These are phyloP conservation scores for Kuschelorhynchus macadamiae DNA, from an alignment of 2,888 invertebrate species.

Conservation along the genomic window DNA sequence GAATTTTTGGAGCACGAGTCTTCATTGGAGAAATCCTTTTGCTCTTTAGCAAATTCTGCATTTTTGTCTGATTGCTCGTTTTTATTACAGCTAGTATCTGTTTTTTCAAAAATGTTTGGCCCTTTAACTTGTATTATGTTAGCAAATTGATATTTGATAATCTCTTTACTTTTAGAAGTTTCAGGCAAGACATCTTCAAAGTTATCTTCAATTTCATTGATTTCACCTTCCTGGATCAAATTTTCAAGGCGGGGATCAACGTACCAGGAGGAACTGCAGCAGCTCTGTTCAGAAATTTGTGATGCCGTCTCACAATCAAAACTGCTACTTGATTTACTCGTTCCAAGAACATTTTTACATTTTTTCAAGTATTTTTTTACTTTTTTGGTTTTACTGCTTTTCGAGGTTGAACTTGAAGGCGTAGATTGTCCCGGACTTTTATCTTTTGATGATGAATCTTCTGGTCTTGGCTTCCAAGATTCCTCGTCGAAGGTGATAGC, in stretches of 20 bases:
- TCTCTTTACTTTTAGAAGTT: slow-evolving; percentile 7
- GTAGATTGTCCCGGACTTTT: slow-evolving; percentile 42
- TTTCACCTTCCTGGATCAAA: slow-evolving; percentile 59
- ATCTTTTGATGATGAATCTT: slow-evolving; percentile 54
- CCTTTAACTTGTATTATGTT: slow-evolving; percentile 61
- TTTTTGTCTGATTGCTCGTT: slow-evolving; percentile 32
- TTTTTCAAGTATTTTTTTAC: slow-evolving; percentile 72
- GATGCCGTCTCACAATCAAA: slow-evolving; percentile 35
- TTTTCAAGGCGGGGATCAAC: slow-evolving; percentile 58
- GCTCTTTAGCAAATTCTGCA: slow-evolving; percentile 14
- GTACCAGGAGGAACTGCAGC: slow-evolving; percentile 60
- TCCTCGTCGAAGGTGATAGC: slow-evolving; percentile 66
- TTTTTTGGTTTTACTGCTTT: slow-evolving; percentile 71
- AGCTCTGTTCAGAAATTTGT: slow-evolving; percentile 36
- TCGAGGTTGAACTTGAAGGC: slow-evolving; percentile 60
- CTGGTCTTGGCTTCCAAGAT: slow-evolving; percentile 65
- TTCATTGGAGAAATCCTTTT: slow-evolving; percentile 1
- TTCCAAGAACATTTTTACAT: slow-evolving; percentile 69
- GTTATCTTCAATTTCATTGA: slow-evolving; percentile 61
- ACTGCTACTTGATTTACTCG: slow-evolving; percentile 29
- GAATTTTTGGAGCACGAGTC: slow-evolving; percentile 11
- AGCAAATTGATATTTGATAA: slow-evolving; percentile 57
- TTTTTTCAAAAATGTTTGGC: slow-evolving; percentile 32
- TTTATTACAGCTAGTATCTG: too few species aligned
- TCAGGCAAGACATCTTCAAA: slow-evolving; percentile 59